Base-by-base conservation (phyloP, 2,888 invertebrate genomes). In the Drosophila testacea region DNA sequence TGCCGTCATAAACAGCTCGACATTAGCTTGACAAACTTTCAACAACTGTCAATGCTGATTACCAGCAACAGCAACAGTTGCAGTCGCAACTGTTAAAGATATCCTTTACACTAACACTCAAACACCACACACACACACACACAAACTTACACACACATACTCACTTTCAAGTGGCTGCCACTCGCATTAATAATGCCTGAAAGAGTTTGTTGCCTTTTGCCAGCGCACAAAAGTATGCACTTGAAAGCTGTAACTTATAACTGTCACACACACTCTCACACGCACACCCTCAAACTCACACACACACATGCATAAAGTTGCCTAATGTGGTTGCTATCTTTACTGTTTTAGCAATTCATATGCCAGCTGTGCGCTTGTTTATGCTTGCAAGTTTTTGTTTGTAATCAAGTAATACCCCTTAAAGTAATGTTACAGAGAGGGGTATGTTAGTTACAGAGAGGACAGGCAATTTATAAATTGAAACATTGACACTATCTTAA, bases 21-120 rank as follows among this genome's bases (percentile, higher is more conserved):
- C 68, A 74, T 74, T 67, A 74, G 70, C 74, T 71, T 71, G 76
- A 74, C 69, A 83, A 77, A 83, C 64, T 76, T 78, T 74, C 70
- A 83, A 71, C 83, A 74, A 79, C 85, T 85, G 83, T 79, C 83
- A 81, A 85, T 85, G 85, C 68, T 85, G 79, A 83, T 79, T 83
- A 79, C 63, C 70, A 73, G 52, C 52, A 51, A 46, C 16, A 39
- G 55, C 28, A 9, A 13, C 48, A 32, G 42, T 36, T 42, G 36
- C 65, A 67, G 34, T 38, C 22, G 27, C 48, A 39, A 16, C 16
- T 16, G 61, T 38, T 52, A 46, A 51, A 7, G 47, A 62, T 56
- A 57, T 59, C 56, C 56, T 65, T 55, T 30, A 51, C 56, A 30
- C 54, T 46, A 30, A 55, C 22, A 38, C 41, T 34, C 6, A 41